Evolutionary conservation across 2,113 vertebrate genomes (phyloP).

Genomic region (Setophaga coronata): DNA sequence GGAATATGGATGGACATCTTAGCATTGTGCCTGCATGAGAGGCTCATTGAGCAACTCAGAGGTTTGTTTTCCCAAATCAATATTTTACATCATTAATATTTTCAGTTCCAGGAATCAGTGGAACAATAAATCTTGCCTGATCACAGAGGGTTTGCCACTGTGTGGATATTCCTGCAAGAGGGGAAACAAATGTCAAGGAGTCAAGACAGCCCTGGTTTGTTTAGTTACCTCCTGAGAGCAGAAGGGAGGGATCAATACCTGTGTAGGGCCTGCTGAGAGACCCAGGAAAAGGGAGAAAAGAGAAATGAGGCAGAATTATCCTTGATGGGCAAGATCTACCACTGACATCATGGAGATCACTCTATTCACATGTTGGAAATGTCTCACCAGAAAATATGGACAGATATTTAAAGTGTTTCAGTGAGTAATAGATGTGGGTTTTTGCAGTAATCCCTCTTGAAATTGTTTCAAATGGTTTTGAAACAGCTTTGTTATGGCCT

Average conservation of each 20-base stretch:
- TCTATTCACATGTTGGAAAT: background rate
- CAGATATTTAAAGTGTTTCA: background rate
- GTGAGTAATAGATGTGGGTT: background rate
- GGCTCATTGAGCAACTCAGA: background rate
- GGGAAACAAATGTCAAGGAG: background rate
- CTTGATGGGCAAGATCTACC: background rate
- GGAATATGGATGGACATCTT: constrained; percentile 42
- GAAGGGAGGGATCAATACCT: background rate
- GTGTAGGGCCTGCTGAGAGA: background rate
- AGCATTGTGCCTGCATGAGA: background rate
- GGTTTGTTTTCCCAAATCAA: constrained; percentile 55
- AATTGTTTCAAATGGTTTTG: background rate
- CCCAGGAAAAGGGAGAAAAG: background rate
- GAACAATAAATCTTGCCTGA: constrained; percentile 30
- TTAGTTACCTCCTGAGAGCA: background rate
- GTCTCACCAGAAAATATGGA: background rate
- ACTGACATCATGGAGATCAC: background rate
- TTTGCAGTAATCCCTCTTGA: background rate
- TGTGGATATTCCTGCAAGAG: background rate
- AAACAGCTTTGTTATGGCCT: background rate
- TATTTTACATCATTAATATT: constrained; percentile 63
- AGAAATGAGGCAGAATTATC: background rate
- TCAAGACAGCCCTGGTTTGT: background rate
- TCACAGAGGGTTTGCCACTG: background rate
- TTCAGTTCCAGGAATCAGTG: constrained; percentile 45